Conservation (phyloP, 2,113 vertebrate genomes). For the Proterorhinus semilunaris region DNA sequence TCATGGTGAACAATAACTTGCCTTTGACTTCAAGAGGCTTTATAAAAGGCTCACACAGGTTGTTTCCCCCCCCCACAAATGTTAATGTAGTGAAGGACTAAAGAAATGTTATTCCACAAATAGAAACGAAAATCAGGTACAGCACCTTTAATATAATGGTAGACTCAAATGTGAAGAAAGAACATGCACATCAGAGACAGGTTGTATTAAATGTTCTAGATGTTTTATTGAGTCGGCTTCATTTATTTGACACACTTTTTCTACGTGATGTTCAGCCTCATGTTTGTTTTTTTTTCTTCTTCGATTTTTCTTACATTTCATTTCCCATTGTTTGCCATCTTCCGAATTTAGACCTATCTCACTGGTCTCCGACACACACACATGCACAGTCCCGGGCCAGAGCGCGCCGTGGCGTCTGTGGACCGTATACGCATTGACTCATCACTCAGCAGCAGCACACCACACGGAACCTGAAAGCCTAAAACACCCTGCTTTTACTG, state of each 20-base stretch:
- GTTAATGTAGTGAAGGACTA: too few species aligned
- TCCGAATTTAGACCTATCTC: conserved; percentile 44
- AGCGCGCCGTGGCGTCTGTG: conserved; percentile 14
- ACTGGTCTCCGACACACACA: conserved; percentile 61
- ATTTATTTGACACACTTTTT: conserved; percentile 77
- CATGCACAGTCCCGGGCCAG: conserved; percentile 49
- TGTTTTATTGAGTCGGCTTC: conserved; percentile 81
- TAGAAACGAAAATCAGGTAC: too few species aligned
- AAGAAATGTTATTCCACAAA: too few species aligned
- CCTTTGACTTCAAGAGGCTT: too few species aligned
- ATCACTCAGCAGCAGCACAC: conserved; percentile 49
- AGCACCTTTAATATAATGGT: neutral
- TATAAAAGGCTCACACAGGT: too few species aligned
- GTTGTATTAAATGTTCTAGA: conserved; percentile 85
- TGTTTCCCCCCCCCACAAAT: too few species aligned
- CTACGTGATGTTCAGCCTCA: conserved; percentile 62
- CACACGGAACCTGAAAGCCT: conserved; percentile 57
- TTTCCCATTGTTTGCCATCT: conserved; percentile 57
- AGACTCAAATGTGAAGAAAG: conserved; percentile 13
- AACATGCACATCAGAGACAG: conserved; percentile 60
- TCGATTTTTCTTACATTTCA: conserved; percentile 64
- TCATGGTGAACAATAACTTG: too few species aligned
- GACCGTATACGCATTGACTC: conserved; percentile 35
- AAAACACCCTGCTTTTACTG: conserved; percentile 46
- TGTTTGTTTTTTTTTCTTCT: conserved; percentile 45